phyloP scores from a whole-genome alignment of 2,113 vertebrate species.

The Dolichallabes microphthalmus region DNA sequence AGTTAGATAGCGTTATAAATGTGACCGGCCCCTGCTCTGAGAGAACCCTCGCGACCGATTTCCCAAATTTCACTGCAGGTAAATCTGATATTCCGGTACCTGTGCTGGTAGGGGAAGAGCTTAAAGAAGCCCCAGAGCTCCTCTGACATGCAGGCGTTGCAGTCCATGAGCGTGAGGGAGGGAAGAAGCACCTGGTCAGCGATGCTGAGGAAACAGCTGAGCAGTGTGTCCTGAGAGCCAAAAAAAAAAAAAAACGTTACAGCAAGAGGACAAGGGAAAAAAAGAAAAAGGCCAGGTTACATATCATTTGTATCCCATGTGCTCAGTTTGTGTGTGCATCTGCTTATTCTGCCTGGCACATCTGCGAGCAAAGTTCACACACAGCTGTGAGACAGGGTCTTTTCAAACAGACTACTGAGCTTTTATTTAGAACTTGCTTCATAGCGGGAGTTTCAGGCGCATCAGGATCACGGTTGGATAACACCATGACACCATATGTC shows the following conservation, averaged over 20 bases:
- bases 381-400: background rate
- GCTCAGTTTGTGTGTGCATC: background rate
- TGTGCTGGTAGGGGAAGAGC: constrained; percentile 87
- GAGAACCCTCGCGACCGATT: background rate
- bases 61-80: background rate
- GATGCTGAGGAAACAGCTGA: constrained; percentile 86
- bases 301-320: background rate
- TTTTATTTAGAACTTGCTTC: background rate
- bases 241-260: background rate
- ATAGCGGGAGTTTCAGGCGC: background rate
- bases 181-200: constrained; percentile 87
- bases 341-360: background rate
- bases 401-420: background rate
- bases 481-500: background rate
- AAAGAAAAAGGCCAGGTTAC: background rate
- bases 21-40: background rate
- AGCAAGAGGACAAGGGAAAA: no score
- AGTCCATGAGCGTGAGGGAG: constrained; percentile 85
- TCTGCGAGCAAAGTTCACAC: background rate
- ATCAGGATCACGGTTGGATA: constrained; percentile 5
- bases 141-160: constrained; percentile 94
- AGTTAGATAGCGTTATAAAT: background rate
- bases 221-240: constrained; percentile 76
- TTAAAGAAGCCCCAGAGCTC: constrained; percentile 97
- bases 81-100: constrained; percentile 63